Evolutionary conservation across 2,113 vertebrate genomes (phyloP).

Genomic region (Calcarius ornatus): DNA sequence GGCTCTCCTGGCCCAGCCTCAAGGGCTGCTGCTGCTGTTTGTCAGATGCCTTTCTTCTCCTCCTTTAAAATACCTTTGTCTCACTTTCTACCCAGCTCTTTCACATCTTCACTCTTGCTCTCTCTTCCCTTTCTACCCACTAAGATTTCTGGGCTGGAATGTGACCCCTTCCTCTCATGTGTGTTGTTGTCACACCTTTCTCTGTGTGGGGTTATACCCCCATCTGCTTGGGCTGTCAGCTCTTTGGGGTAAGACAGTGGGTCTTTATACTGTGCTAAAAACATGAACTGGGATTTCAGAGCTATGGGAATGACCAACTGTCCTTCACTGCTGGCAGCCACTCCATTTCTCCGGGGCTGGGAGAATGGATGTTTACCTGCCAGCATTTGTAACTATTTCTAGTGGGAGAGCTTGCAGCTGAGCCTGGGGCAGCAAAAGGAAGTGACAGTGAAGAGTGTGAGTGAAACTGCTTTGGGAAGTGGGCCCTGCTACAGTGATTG

Average conservation of each 20-base stretch:
- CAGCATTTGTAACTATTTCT: neutral
- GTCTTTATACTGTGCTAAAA: neutral
- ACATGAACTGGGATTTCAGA: neutral
- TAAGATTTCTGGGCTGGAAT: neutral
- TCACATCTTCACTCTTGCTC: neutral
- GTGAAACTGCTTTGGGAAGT: neutral
- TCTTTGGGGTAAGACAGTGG: neutral
- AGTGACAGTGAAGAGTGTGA: neutral
- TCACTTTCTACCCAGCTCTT: neutral
- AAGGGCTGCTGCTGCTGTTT: neutral
- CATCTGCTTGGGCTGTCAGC: neutral
- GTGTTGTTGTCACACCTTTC: neutral
- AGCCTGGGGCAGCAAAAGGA: neutral
- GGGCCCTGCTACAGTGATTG: neutral
- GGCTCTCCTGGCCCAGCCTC: neutral
- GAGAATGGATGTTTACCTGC: neutral
- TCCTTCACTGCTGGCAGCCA: neutral
- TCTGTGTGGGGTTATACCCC: neutral
- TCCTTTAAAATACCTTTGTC: neutral
- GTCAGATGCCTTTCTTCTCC: neutral
- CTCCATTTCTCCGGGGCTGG: neutral
- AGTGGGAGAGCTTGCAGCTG: neutral
- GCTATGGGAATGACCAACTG: neutral
- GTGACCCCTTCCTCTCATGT: neutral
- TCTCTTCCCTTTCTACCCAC: neutral